Evolutionary conservation across 2,888 invertebrate genomes (phyloP).

Genomic region (Allygus modestus): DNA sequence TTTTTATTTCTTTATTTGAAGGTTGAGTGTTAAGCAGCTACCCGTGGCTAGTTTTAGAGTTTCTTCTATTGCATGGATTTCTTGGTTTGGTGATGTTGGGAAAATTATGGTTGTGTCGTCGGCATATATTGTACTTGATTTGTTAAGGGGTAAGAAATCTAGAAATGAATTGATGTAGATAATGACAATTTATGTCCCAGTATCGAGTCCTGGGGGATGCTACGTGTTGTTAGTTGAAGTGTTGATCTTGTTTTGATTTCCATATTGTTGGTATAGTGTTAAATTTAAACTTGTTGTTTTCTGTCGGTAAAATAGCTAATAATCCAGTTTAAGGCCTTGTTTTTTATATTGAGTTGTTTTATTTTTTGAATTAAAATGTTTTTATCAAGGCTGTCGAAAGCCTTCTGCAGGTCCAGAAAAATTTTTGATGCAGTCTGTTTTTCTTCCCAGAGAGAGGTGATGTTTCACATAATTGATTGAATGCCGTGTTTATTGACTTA

Average conservation of each 20-base stretch:
- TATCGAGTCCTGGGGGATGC: slow-evolving; percentile 28
- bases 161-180: neutral
- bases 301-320: slow-evolving; percentile 9
- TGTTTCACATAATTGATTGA: neutral
- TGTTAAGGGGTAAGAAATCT: neutral
- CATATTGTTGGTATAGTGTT: neutral
- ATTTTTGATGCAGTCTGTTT: neutral
- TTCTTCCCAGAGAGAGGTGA: neutral
- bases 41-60: neutral
- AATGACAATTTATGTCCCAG: slow-evolving; percentile 12
- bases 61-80: neutral
- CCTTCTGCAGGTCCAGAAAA: slow-evolving; percentile 35
- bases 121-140: neutral
- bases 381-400: slow-evolving; percentile 21
- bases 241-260: slow-evolving; percentile 4
- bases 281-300: slow-evolving; percentile 21
- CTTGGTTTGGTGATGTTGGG: neutral
- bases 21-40: neutral
- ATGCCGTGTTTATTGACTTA: neutral
- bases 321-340: slow-evolving; percentile 6
- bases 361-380: neutral
- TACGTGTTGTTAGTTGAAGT: neutral
- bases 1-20: neutral
- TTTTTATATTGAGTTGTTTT: neutral
- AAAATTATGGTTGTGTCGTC: neutral